Evolutionary conservation across 2,797 vertebrate genomes (phyloP), one percentile per base, ranked within the genome.

Genomic region (Kryptopterus vitreolus): DNA sequence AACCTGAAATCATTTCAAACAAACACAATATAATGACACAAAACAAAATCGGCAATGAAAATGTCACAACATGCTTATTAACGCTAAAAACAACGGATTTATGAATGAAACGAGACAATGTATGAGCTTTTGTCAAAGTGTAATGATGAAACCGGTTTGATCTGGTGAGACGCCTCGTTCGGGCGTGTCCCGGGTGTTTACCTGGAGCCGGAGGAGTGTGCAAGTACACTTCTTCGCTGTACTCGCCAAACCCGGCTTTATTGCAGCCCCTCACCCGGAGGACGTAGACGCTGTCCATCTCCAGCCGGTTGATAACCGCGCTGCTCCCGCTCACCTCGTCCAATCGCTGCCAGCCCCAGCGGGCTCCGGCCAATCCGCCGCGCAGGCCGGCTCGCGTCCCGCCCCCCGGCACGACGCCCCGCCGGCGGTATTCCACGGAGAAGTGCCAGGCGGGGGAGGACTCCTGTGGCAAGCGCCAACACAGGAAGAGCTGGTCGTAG

Each of bases 401-500:
- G 83, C 91, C 93, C 7, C 92, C 92, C 0, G 91, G 92, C 4
- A 93, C 93, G 82, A 92, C 92, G 2, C 83, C 96, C 85, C 96
- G 94, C 6, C 96, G 95, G 20, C 97, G 96, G 77, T 95, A 98
- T 90, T 98, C 97, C 3, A 99, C 94, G 0, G 95, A 97, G 89
- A 94, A 99, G 89, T 97, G 95, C 96, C 97, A 98, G 85, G 96
- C 95, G 0, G 96, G 94, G 2, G 89, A 92, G 0, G 97, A 98
- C 71, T 97, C 96, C 12, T 90, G 95, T 0, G 97, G 96, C 79
- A 98, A 90, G 20, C 97, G 91, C 97, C 97, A 99, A 87, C 96
- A 96, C 71, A 99, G 91, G 90, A 95, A 99, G 88, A 99, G 96
- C 92, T 98, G 96, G 87, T 99, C 96, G 0, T 99, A 99, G 86